Base-by-base conservation (phyloP, 2,888 invertebrate genomes). In the Esperia sulphurella region DNA sequence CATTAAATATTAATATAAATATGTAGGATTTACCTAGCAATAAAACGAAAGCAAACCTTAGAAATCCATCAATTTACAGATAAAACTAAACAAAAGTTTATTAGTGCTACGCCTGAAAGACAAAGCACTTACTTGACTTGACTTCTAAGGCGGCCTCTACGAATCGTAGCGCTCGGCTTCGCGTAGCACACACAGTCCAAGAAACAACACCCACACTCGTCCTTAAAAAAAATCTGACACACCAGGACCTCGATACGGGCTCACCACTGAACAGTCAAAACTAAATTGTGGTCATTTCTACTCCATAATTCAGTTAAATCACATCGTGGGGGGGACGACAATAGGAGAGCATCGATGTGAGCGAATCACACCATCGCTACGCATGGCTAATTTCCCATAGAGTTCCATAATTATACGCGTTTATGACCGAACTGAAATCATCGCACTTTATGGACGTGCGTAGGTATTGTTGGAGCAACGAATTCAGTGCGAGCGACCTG, bases 281-380 rank as follows among this genome's bases (percentile, higher is more conserved):
- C 77, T 73, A 76, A 82, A 87, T 86, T 85, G 88, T 85, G 83
- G 70, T 63, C 81, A 86, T 82, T 82, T 82, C 79, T 77, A 84
- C 76, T 74, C 74, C 75, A 89, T 87, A 87, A 85, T 85, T 87
- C 80, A 85, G 88, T 86, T 88, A 87, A 89, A 88, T 85, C 77
- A 85, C 83, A 79, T 84, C 73, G 73, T 74, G 39, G 82, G 78
- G 84, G 86, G 88, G 87, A 84, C 76, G 68, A 89, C 89, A 89
- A 89, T 86, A 66, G 83, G 73, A 83, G 82, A 84, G 79, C 83
- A 86, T 79, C 79, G 81, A 84, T 85, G 86, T 86, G 84, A 81
- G 83, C 87, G 83, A 87, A 87, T 89, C 87, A 87, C 85, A 87
- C 87, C 83, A 84, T 79, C 81, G 85, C 68, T 66, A 86, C 86